phyloP scores from a whole-genome alignment of 2,888 invertebrate species.

The Digitonthophagus gazella region DNA sequence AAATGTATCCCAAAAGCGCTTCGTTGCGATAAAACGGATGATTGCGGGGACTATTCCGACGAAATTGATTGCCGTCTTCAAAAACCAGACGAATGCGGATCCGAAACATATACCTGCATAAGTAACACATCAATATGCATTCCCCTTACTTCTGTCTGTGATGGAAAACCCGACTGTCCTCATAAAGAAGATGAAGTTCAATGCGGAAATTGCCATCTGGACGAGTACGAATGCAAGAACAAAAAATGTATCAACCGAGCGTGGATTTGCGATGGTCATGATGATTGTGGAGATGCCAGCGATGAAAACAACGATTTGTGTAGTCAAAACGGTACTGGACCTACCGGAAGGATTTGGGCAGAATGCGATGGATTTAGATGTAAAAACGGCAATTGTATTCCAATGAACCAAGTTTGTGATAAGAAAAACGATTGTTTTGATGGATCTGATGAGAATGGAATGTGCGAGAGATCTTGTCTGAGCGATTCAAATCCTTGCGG shows the following conservation, averaged over 20 bases:
- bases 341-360: neutral
- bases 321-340: constrained; percentile 25
- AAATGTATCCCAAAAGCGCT: constrained; percentile 57
- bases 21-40: constrained; percentile 58
- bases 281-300: constrained; percentile 70
- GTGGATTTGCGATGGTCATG: constrained; percentile 61
- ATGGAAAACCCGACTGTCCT: constrained; percentile 65
- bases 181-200: constrained; percentile 66
- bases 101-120: constrained; percentile 44
- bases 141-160: constrained; percentile 55
- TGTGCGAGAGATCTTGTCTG: constrained; percentile 58
- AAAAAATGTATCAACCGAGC: constrained; percentile 58
- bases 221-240: constrained; percentile 59
- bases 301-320: constrained; percentile 61
- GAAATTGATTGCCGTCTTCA: constrained; percentile 55
- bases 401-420: constrained; percentile 64
- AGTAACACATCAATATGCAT: constrained; percentile 55
- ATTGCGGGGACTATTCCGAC: constrained; percentile 60
- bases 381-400: constrained; percentile 64
- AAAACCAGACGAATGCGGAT: constrained; percentile 39
- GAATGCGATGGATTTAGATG: constrained; percentile 55
- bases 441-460: constrained; percentile 67
- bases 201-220: constrained; percentile 50
- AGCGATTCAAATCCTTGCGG: constrained; percentile 52
- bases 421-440: constrained; percentile 63